Evolutionary conservation across 1,140 invertebrate species (phyloP), one percentile per base, ranked within the genome.

Genomic region (Capitella teleta): DNA sequence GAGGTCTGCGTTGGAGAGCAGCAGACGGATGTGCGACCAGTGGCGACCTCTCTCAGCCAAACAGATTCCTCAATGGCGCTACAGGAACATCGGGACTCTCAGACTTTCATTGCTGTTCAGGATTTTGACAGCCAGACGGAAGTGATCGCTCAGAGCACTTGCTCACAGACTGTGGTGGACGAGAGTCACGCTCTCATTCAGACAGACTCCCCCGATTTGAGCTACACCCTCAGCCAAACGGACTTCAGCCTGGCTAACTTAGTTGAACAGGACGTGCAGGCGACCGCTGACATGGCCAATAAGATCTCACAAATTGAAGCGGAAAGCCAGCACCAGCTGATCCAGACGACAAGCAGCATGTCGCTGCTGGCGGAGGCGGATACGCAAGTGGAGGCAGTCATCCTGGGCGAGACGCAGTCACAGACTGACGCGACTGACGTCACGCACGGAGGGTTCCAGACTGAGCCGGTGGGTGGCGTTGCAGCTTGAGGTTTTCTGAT

Each of bases 271-370:
- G 37, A 24, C 14, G 28, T 47, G 12, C 45, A 47, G 32, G 45
- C 32, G 3, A 19, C 21, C n/a, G 45, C 16, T 16, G 45, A 47
- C 8, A 28, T 32, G 18, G 32, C 18, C 6, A 6, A 41, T 8
- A 6, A 12, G 38, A 21, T 16, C 12, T 41, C 12, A 16, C 38
- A 41, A 41, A 21, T 19, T 8, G 23, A 6, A 8, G 10, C 18
- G 6, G 38, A 41, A 6, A 16, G 21, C 8, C 28, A 47, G 16
- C 14, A 6, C 14, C 18, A 47, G 2, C 14, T 42, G 30, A 37
- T 47, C 3, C 43, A 52, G 51, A 47, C 44, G 0, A 28, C 28
- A n/a, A 32, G 28, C 16, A 52, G 51, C 44, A 52, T 47, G 43
- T 25, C 36, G 3, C 28, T 47, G 28, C 26, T 25, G 43, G 26